Evolutionary conservation across 1,140 invertebrate species (phyloP).

Genomic region (Neoseiulus cucumeris): DNA sequence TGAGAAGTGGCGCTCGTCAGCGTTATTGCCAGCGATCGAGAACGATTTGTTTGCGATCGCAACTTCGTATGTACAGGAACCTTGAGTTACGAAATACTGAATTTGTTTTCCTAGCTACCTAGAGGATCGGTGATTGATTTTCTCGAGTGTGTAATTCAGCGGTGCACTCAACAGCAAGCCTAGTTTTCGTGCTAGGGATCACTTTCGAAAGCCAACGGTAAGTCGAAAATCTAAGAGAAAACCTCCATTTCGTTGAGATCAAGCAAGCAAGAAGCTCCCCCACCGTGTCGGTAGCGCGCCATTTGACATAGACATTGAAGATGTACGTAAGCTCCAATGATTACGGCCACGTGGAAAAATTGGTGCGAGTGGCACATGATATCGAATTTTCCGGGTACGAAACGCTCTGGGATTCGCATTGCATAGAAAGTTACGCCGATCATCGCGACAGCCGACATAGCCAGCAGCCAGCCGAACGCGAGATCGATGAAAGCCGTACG

Average conservation of each 20-base stretch:
- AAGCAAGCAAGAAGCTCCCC: not conserved
- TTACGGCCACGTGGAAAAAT: constrained; percentile 15
- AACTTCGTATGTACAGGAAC: too few relatives aligned
- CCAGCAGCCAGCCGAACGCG: constrained; percentile 33
- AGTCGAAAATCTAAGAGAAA: not conserved
- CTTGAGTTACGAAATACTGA: too few relatives aligned
- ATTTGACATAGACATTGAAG: constrained; percentile 3
- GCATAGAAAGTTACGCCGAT: constrained; percentile 14
- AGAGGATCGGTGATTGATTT: too few relatives aligned
- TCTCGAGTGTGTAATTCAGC: too few relatives aligned
- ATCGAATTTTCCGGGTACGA: constrained; percentile 15
- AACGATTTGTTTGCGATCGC: too few relatives aligned
- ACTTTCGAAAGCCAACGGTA: too few relatives aligned
- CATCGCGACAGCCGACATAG: constrained; percentile 27
- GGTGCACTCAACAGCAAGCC: too few relatives aligned
- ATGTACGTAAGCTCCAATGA: constrained; percentile 2
- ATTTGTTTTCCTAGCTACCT: too few relatives aligned
- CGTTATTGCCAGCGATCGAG: too few relatives aligned
- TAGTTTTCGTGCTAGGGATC: too few relatives aligned
- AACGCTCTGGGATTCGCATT: constrained; percentile 15
- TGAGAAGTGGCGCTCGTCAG: too few relatives aligned
- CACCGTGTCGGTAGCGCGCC: not conserved
- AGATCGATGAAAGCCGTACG: constrained; percentile 29
- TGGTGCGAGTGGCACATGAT: constrained; percentile 15
- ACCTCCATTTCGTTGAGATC: constrained; percentile 5